Evolutionary conservation across 2,888 invertebrate species (phyloP).

Genomic region (Odontocerum albicorne): DNA sequence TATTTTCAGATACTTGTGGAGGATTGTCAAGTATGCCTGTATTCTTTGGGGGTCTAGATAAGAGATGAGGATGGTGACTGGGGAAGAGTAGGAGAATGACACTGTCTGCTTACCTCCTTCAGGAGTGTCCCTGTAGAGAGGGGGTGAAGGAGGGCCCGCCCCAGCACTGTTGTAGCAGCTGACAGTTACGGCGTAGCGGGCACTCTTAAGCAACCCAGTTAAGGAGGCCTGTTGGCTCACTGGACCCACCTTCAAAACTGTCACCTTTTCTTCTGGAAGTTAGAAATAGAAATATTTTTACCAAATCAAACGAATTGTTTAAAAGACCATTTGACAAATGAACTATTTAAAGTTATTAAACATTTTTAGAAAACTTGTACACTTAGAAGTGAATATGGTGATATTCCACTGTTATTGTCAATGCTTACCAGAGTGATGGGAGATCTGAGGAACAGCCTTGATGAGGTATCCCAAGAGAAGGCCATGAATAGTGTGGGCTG

Average conservation of each 20-base stretch:
- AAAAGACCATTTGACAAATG: background rate
- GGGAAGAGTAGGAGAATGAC: background rate
- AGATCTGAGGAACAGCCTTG: constrained; percentile 32
- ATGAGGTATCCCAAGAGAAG: constrained; percentile 68
- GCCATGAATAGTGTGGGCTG: constrained; percentile 62
- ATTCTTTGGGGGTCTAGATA: too few relatives aligned
- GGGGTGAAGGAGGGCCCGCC: constrained; percentile 73
- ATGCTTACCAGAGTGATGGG: constrained; percentile 28
- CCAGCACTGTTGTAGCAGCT: constrained; percentile 83
- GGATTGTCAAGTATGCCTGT: too few relatives aligned
- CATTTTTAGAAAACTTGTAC: background rate
- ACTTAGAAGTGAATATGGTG: too few relatives aligned
- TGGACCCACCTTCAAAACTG: constrained; percentile 40
- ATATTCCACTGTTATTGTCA: background rate
- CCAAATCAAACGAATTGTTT: background rate
- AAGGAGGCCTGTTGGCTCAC: constrained; percentile 61
- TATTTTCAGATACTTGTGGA: too few relatives aligned
- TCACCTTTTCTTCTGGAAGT: constrained; percentile 37
- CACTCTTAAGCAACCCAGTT: constrained; percentile 68
- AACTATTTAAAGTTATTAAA: background rate
- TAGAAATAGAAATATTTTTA: background rate
- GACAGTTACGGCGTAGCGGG: constrained; percentile 76
- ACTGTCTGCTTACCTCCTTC: constrained; percentile 73
- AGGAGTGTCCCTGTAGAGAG: constrained; percentile 71
- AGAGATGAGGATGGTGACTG: too few relatives aligned